Evolutionary conservation across 1,140 invertebrate species (phyloP), one percentile per base, ranked within the genome.

Genomic region (Agrypnia vestita): DNA sequence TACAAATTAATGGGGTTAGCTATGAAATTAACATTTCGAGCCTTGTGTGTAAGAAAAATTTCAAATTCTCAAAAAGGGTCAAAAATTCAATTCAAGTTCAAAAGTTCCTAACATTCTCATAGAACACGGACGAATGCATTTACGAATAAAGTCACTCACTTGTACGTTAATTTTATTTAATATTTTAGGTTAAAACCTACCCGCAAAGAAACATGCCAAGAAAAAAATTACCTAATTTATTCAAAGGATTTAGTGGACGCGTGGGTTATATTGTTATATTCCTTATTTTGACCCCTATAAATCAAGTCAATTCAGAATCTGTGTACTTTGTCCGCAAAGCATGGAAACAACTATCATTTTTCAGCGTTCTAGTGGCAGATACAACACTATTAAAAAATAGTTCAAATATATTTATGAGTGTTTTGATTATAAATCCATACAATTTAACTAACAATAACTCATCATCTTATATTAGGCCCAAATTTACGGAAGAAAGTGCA

Each of bases 231-330:
- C 15, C 44, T 67, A 7, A 10, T 67, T 11, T 67, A 46, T 17
- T 25, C 43, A 4, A 44, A 67, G 25, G 17, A 67, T 67, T 67
- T 67, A 15, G 43, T 44, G 44, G 35, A 67, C n/a, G 62, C 62
- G 9, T 67, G 62, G 62, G n/a, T 44, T 67, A 44, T 67, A 44
- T 15, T 67, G 12, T 17, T 44, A 44, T 43, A 4, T 67, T 67
- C 15, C 35, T 67, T 9, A 17, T 67, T 47, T 8, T 67, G 43
- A 67, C 35, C 15, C 25, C 25, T 3, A 25, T 13, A 46, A 46
- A 46, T n/a, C 21, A 9, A 10, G 35, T 15, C 7, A 67, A n/a
- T 67, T 44, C 35, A 44, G 62, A 67, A 25, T 15, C 62, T 1
- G 43, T 15, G 0, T 9, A n/a, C 13, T 67, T 67, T 46, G 6